Base-by-base conservation (phyloP, 2,888 invertebrate genomes). In the Penaeus monodon region DNA sequence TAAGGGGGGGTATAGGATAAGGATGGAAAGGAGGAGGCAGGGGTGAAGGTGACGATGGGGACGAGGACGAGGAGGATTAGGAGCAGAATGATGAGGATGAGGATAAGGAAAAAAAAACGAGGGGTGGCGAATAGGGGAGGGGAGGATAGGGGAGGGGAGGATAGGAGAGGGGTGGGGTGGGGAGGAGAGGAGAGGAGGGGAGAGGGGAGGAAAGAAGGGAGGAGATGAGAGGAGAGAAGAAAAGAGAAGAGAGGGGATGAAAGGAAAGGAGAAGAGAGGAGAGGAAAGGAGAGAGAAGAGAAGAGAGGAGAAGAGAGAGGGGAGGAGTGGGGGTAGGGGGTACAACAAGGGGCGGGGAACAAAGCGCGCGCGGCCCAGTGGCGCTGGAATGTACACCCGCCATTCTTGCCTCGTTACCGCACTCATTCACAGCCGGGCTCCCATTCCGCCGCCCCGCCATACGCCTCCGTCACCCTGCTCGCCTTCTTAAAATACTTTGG, bases 331-430 rank as follows among this genome's bases (percentile, higher is more conserved):
- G 29, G 44, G 24, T 2, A 22, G 24, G 76, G 38, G 63, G 6
- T 0, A 20, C 82, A 49, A 57, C 57, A 49, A 65, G 65, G 64
- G 84, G 65, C 33, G 57, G 65, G 76, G 78, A 77, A 77, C 77
- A 84, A 84, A 66, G 44, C 65, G 57, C 22, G 49, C 77, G 38
- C 49, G 44, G n/a, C 8, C 65, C 27, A 24, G 27, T 66, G 65
- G 78, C 33, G 86, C 76, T 64, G 86, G 86, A 86, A 86, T 86
- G 86, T 65, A 86, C 86, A 86, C 82, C 81, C 78, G 66, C 86
- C 86, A 86, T 86, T 86, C 86, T 86, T 86, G 70, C 82, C 83
- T 86, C 82, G 86, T 86, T 86, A 86, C 83, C 86, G 17, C 86
- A 64, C 86, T 82, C 86, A 86, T 86, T 86, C 86, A 86, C 78